These are phyloP conservation scores for Rhinella marina DNA, from an alignment of 2,797 vertebrate genomes.

Conservation along the genomic window DNA sequence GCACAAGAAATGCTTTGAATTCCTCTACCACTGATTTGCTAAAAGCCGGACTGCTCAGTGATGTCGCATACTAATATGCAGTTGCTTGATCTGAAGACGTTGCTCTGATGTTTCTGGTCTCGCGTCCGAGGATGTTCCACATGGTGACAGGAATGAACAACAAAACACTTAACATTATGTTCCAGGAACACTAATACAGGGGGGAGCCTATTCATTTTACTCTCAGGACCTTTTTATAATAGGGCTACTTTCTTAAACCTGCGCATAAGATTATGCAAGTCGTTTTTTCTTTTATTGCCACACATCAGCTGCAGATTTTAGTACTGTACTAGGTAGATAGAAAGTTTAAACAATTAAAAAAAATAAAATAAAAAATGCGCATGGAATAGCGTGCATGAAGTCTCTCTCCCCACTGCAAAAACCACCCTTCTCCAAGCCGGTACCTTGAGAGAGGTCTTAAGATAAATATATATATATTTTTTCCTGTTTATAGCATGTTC, in stretches of 20 bases:
- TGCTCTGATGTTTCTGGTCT: conserved; percentile 15
- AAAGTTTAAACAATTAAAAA: background rate
- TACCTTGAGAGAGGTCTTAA: conserved; percentile 58
- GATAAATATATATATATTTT: conserved; percentile 25
- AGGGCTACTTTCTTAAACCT: conserved; percentile 76
- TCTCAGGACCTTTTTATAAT: conserved; percentile 81
- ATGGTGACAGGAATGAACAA: conserved; percentile 35
- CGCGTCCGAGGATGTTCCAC: conserved; percentile 7
- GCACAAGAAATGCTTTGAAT: conserved; percentile 67
- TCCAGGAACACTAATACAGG: conserved; percentile 72
- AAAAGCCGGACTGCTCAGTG: conserved; percentile 43
- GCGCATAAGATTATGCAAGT: conserved; percentile 70
- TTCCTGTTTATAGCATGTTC: conserved; percentile 51
- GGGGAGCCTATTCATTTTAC: conserved; percentile 72
- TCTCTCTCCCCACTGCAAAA: conserved; percentile 39
- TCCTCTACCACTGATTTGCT: conserved; percentile 67
- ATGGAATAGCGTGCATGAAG: conserved; percentile 42
- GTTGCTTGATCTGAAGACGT: conserved; percentile 8
- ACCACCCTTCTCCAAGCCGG: conserved; percentile 55
- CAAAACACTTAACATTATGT: conserved; percentile 55
- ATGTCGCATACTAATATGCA: conserved; percentile 43
- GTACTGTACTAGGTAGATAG: conserved; percentile 57
- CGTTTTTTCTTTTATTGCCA: conserved; percentile 67
- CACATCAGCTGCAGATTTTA: conserved; percentile 56
- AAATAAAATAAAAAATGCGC: conserved; percentile 17